Base-by-base conservation (phyloP, 92 coral and sea anemone genomes). In the Umimayanthus chanpuru region DNA sequence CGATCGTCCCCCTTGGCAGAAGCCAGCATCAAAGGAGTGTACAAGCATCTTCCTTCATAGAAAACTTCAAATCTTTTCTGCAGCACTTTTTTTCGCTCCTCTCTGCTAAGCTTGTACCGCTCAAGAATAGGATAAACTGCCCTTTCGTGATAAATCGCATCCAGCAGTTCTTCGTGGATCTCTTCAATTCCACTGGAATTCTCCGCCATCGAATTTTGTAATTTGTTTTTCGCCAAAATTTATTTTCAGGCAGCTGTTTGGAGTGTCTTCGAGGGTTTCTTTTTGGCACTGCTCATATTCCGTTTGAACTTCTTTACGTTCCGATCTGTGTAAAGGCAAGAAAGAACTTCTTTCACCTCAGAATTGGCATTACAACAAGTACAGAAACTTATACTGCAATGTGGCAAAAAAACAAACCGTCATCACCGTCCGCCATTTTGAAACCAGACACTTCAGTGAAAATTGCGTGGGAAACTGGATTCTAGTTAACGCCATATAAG, bases 51-150 rank as follows among this genome's bases (percentile, higher is more conserved):
- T 21, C 93, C 93, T 41, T 82, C 88, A 85, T 90, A 89, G 30
- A 89, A 89, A 44, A 82, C 88, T 14, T 86, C 90, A 26, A 90
- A 86, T 81, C 85, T 90, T 30, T 86, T 87, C 88, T 90, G 85
- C 90, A 90, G 6, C 64, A 90, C 82, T 61, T 81, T 76, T 39
- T 81, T 82, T 15, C 88, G 90, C 65, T 88, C 85, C 49, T 90
- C 93, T 12, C 88, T 77, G 74, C 79, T 87, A 29, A 90, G 68
- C n/a, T 76, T 74, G 50, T 87, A 86, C 28, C 53, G 75, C 74
- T 90, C 93, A 21, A 90, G 89, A 61, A 90, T 25, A 1, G 93
- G 78, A 36, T 85, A 61, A 18, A 90, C 85, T 0, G 85, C 85
- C 29, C 85, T 61, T 56, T 80, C 85, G 72, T 80, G 85, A 64